These are phyloP conservation scores for Stylophora pistillata DNA, from an alignment of 64 coral and sea anemone genomes.

Conservation along the genomic window DNA sequence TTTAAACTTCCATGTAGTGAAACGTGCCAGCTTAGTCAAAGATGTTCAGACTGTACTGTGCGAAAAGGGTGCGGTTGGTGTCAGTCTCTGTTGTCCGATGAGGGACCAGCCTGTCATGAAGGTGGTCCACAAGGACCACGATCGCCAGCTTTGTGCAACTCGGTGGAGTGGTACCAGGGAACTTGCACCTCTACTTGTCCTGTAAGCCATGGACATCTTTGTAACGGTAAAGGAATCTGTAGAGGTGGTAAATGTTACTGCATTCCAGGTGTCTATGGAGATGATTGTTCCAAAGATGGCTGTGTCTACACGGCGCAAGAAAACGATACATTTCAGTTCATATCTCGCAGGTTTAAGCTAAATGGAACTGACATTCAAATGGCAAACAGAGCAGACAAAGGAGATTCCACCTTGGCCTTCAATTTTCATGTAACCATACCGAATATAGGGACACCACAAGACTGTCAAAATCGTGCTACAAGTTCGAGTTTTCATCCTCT, in stretches of 20 bases:
- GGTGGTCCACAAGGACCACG: not conserved
- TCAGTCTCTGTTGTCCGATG: not conserved
- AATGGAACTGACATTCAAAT: slow-evolving; percentile 22
- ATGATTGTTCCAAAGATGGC: slow-evolving; percentile 50
- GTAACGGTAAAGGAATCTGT: slow-evolving; percentile 52
- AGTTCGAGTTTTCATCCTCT: slow-evolving; percentile 31
- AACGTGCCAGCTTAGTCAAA: slow-evolving; percentile 6
- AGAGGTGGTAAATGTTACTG: slow-evolving; percentile 44
- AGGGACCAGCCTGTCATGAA: not conserved
- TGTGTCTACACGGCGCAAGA: slow-evolving; percentile 43
- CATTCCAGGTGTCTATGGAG: slow-evolving; percentile 41
- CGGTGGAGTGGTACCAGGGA: slow-evolving; percentile 51
- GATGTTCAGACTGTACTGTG: slow-evolving; percentile 36
- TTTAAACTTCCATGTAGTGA: slow-evolving; percentile 7
- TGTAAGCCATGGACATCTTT: slow-evolving; percentile 4
- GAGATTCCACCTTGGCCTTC: not conserved
- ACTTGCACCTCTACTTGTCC: slow-evolving; percentile 37
- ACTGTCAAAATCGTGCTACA: not conserved
- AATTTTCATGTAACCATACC: slow-evolving; percentile 50
- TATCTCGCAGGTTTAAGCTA: slow-evolving; percentile 25
- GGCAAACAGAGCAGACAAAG: not conserved
- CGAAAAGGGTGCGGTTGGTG: slow-evolving; percentile 44
- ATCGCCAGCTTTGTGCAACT: slow-evolving; percentile 3
- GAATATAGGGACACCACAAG: not conserved
- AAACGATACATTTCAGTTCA: slow-evolving; percentile 20